Percentiles rank a stretch among this genome's conserved stretches.
Evolutionary conservation across 2,113 vertebrate genomes (phyloP).

Genomic region (Malurus elegans): DNA sequence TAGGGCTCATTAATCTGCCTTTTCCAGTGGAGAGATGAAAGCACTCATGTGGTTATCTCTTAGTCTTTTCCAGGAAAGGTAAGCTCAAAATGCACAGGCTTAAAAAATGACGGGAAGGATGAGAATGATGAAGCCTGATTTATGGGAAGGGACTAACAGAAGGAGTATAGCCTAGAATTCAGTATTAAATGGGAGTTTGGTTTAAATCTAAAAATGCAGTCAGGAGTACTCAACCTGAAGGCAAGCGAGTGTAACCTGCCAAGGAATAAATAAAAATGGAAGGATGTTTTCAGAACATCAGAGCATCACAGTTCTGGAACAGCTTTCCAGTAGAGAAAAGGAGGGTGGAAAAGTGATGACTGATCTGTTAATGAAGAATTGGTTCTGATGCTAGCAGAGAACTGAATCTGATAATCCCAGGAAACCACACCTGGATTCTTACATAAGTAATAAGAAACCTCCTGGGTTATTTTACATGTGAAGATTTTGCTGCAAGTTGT

Average conservation of each 20-base stretch:
- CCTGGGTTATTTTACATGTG: not conserved
- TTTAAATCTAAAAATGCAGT: not conserved
- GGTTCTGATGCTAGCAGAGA: not conserved
- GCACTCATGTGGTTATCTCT: not conserved
- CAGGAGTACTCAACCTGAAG: not conserved
- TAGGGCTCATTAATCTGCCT: not conserved
- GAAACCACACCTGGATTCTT: not conserved
- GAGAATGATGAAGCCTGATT: not conserved
- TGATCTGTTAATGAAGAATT: not conserved
- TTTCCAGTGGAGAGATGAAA: not conserved
- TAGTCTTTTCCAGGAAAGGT: not conserved
- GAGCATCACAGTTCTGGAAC: not conserved
- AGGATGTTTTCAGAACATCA: not conserved
- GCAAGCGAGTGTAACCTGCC: not conserved
- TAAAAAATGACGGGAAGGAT: not conserved
- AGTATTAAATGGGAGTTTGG: not conserved
- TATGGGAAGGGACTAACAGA: not conserved
- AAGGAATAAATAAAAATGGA: not conserved
- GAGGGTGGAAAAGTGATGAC: not conserved
- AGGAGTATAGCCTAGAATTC: not conserved
- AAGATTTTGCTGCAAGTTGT: not conserved
- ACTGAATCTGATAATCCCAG: not conserved
- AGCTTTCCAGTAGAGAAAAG: not conserved
- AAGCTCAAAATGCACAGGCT: not conserved
- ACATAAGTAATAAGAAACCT: not conserved